phyloP scores from a whole-genome alignment of 30 jellyfish, hydroid and myxozoan genomes.

The Nemopilema nomurai region DNA sequence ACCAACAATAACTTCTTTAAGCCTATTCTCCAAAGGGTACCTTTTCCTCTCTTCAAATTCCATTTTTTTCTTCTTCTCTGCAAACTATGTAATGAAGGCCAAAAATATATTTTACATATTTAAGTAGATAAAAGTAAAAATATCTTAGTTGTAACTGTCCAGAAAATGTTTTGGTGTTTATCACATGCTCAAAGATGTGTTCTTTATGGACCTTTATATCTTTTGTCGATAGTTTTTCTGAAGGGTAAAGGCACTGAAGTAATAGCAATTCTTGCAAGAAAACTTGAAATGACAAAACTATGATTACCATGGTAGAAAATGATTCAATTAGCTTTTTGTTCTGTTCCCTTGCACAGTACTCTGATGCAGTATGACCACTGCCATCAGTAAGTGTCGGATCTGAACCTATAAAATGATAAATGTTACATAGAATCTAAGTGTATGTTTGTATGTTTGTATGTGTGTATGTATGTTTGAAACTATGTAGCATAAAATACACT shows the following conservation, averaged over 20 bases:
- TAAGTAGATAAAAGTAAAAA: no score
- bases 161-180: no score
- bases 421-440: neutral
- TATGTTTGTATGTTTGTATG: no score
- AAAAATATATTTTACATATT: no score
- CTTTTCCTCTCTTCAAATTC: constrained; percentile 89
- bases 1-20: constrained; percentile 88
- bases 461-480: no score
- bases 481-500: no score
- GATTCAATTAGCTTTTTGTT: constrained; percentile 39
- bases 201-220: no score
- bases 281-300: neutral
- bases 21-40: constrained; percentile 88
- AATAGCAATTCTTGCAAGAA: no score
- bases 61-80: constrained; percentile 52
- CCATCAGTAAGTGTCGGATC: constrained; percentile 77
- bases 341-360: constrained; percentile 73
- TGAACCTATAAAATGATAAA: constrained; percentile 55
- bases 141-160: no score
- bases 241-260: no score
- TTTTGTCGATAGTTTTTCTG: no score
- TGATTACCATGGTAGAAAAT: constrained; percentile 32
- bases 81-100: constrained; percentile 60
- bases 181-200: no score
- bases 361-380: constrained; percentile 76